A percentile compares a stretch with the other conserved stretches of the same genome.
Evolutionary conservation across 2,888 invertebrate genomes (phyloP).

Genomic region (Stenchaetothrips biformis): DNA sequence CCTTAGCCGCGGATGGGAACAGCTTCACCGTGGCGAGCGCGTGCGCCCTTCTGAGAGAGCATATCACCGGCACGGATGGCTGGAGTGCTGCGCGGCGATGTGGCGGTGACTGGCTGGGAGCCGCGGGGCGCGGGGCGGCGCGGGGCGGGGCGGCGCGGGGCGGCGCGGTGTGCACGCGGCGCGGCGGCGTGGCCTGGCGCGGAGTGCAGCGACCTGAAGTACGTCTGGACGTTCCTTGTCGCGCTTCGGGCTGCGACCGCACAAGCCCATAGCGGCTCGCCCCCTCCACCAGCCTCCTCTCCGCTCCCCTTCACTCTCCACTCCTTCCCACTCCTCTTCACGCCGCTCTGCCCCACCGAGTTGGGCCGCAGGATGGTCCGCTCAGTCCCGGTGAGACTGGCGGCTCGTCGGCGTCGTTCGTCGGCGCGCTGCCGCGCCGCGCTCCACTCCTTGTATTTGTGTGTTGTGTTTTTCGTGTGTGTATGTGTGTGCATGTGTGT

Average conservation of each 20-base stretch:
- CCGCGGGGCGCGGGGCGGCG: background rate
- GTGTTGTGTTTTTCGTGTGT: too few relatives aligned
- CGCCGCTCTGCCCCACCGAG: conserved; percentile 25
- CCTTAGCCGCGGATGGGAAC: too few relatives aligned
- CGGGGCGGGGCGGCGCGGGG: background rate
- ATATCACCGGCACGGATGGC: too few relatives aligned
- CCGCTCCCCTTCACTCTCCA: conserved; percentile 32
- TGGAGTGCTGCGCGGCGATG: too few relatives aligned
- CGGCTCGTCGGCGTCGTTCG: background rate
- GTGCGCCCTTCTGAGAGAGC: too few relatives aligned
- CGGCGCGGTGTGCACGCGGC: background rate
- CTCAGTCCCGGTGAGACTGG: conserved; percentile 13
- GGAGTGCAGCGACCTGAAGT: conserved; percentile 1
- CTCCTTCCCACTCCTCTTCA: conserved; percentile 15
- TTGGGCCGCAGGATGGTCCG: background rate
- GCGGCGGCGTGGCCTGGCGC: background rate
- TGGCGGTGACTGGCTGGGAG: too few relatives aligned
- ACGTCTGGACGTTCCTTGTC: conserved; percentile 13
- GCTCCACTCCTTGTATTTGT: too few relatives aligned
- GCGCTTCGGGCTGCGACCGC: conserved; percentile 18
- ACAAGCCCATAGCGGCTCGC: conserved; percentile 3
- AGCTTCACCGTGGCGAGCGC: too few relatives aligned
- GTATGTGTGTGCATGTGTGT: background rate
- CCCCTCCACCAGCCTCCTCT: conserved; percentile 3
- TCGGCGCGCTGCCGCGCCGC: conserved; percentile 26